These are phyloP conservation scores for Characodon lateralis DNA, from an alignment of 2,797 vertebrate genomes.

Conservation along the genomic window DNA sequence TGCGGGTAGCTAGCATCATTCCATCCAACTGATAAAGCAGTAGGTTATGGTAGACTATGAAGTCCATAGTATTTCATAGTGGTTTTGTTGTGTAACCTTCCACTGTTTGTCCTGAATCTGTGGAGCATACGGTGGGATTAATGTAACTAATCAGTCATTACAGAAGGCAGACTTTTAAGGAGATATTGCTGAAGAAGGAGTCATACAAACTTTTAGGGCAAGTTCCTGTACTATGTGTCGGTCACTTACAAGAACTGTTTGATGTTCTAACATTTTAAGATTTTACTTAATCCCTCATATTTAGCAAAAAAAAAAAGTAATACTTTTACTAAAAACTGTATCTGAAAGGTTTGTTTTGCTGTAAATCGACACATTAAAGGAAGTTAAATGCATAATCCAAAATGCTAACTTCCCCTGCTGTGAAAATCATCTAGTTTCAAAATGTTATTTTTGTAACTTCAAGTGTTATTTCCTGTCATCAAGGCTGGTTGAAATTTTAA, in stretches of 20 bases:
- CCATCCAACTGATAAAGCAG: too few relatives aligned
- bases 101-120: too few relatives aligned
- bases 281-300: neutral
- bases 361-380: neutral
- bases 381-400: neutral
- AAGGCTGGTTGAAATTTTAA: conserved; percentile 5
- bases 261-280: neutral
- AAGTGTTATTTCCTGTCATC: neutral
- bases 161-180: neutral
- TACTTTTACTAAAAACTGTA: neutral
- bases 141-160: neutral
- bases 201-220: neutral
- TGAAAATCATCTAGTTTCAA: neutral
- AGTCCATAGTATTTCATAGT: too few relatives aligned
- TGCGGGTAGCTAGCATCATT: too few relatives aligned
- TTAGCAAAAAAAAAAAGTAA: neutral
- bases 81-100: too few relatives aligned
- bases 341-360: neutral
- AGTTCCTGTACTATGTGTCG: too few relatives aligned
- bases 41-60: too few relatives aligned
- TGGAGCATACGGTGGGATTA: neutral
- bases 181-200: neutral
- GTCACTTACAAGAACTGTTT: too few relatives aligned
- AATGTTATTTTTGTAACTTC: neutral
- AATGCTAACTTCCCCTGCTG: neutral